Evolutionary conservation across 2,113 vertebrate genomes (phyloP).

Genomic region (Motacilla tschutschensis): DNA sequence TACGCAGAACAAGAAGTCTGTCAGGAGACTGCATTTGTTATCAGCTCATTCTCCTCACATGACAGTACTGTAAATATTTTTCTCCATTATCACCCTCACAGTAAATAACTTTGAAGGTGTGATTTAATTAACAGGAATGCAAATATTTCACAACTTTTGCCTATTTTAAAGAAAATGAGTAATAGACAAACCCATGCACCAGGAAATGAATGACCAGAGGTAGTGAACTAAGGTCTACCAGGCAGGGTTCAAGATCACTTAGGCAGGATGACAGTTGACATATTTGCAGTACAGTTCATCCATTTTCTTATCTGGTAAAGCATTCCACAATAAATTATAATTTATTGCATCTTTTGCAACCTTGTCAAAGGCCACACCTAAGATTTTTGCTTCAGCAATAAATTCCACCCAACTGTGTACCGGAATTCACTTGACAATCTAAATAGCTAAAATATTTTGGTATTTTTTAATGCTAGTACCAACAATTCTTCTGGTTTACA

Average conservation of each 20-base stretch:
- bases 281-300: conserved; percentile 34
- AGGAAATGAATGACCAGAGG: conserved; percentile 20
- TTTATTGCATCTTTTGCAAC: conserved; percentile 54
- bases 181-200: neutral
- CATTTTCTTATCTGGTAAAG: conserved; percentile 50
- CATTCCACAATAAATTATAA: conserved; percentile 46
- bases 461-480: neutral
- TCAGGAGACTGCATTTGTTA: conserved; percentile 17
- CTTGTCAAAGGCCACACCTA: conserved; percentile 37
- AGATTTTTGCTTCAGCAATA: conserved; percentile 46
- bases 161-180: neutral
- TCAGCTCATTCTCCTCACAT: conserved; percentile 27
- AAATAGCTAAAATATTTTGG: conserved; percentile 28
- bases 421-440: conserved; percentile 36
- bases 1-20: conserved; percentile 11
- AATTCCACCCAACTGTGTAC: conserved; percentile 8
- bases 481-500: neutral
- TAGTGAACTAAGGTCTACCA: conserved; percentile 13
- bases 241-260: conserved; percentile 42
- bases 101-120: conserved; percentile 60
- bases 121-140: conserved; percentile 42
- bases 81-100: conserved; percentile 46
- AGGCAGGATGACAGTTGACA: neutral
- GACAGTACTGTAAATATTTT: conserved; percentile 60
- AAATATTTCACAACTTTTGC: conserved; percentile 41